These are phyloP conservation scores for Sus cebifrons DNA, from an alignment of 2,797 vertebrate species.

Conservation along the genomic window DNA sequence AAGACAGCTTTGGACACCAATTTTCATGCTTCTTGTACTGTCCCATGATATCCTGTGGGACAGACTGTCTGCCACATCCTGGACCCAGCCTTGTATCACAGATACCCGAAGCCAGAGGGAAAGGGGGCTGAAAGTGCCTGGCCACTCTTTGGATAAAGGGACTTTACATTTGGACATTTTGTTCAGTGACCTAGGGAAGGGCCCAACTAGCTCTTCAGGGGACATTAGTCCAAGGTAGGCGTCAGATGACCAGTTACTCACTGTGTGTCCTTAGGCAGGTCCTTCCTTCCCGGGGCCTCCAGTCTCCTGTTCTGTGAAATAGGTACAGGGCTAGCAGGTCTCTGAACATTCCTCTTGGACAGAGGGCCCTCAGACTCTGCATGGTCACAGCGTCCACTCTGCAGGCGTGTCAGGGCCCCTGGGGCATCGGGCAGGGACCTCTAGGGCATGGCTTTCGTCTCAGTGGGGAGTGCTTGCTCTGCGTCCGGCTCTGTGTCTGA, in stretches of 20 bases:
- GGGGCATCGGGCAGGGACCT: neutral
- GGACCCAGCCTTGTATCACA: neutral
- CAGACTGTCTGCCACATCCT: neutral
- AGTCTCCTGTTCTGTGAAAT: neutral
- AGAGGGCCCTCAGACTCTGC: neutral
- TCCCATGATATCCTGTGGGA: neutral
- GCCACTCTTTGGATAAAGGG: neutral
- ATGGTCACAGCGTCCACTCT: no score
- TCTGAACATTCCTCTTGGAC: neutral
- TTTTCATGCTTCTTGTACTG: neutral
- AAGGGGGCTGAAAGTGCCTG: neutral
- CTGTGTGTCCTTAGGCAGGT: neutral
- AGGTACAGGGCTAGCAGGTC: neutral
- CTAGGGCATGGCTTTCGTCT: neutral
- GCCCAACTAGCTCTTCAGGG: neutral
- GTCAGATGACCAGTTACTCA: neutral
- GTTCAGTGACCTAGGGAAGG: neutral
- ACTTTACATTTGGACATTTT: neutral
- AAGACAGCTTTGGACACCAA: neutral
- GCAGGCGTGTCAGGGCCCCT: neutral
- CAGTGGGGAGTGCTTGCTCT: neutral
- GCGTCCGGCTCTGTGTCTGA: neutral
- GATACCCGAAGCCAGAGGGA: neutral
- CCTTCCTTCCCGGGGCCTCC: neutral
- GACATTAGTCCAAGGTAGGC: neutral